Evolutionary conservation across 2,888 invertebrate species (phyloP), one percentile per base, ranked within the genome.

Genomic region (Synanthedon tipuliformis): DNA sequence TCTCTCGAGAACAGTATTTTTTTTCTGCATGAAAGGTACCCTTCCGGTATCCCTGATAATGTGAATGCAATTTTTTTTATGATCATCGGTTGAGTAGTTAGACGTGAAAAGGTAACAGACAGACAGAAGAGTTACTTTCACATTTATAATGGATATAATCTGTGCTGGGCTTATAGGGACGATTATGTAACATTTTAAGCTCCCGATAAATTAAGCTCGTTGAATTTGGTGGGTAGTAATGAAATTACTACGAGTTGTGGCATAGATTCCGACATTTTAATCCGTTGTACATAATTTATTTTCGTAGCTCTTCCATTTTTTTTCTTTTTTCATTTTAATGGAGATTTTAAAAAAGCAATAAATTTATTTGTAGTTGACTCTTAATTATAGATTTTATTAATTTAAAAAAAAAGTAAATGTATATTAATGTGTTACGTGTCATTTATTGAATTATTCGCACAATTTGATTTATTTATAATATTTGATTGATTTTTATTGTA

Each of bases 331-430:
- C 8, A 23, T 50, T 57, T 50, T 55, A 54, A 64, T 64, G 66
- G 73, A 74, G 73, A 74, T 78, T 71, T 23, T 67, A 57, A 69
- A 73, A n/a, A 34, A 83, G 82, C 83, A 83, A 84, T 83, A 83
- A 68, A 69, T 69, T 64, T 68, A 71, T 71, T 68, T 73, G 57
- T 72, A 78, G 73, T 76, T 78, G 66, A 68, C 68, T 23, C 23
- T 65, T 68, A 66, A 72, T 64, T 62, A 70, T 69, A 70, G 67
- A 75, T 76, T 77, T 69, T 75, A 73, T 75, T 74, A 66, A 64
- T 68, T 68, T 52, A 51, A 63, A 57, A 45, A 40, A 59, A 60
- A 59, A 59, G 59, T 59, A 61, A 67, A 68, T 71, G 65, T 76
- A 68, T 70, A 69, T 64, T 69, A 49, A 55, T 55, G 56, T 59